Evolutionary conservation across 1,140 invertebrate genomes (phyloP), one percentile per base, ranked within the genome.

Genomic region (Andricus grossulariae): DNA sequence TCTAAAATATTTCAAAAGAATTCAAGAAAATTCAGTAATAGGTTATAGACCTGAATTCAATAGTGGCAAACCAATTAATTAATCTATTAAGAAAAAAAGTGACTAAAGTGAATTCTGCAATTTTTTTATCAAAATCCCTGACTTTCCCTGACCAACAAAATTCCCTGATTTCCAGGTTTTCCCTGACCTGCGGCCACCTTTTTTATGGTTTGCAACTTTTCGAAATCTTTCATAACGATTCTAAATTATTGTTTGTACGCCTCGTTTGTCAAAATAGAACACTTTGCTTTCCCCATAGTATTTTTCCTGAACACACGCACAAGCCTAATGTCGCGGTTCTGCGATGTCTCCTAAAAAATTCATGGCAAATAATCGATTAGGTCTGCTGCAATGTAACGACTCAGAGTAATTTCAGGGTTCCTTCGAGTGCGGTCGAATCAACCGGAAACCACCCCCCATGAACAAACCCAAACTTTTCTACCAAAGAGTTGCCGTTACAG

Each of bases 291-390:
- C 75, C 80, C 75, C 74, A 74, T 74, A 70, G 51, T 73, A 77
- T 74, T 80, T 82, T 83, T 82, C 76, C 81, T 81, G 77, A 78
- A 78, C 78, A 81, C 81, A 81, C 82, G 80, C 78, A 72, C 32
- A 45, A 71, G 50, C 54, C 71, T 52, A 15, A 72, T 72, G 60
- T 66, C 49, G 80, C 78, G 75, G 71, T 51, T 75, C 79, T 72
- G 77, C 77, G 77, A 75, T 75, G 74, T 71, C 75, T 82, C 74
- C 77, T 85, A 80, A 84, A 85, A 84, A 84, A 84, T 85, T 82
- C 76, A 85, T 85, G 75, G 52, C 77, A 75, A 83, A 80, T 83
- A 85, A 83, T 85, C 83, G 80, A 83, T 85, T 83, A 73, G 78
- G 78, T 83, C 80, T 82, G 72, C 73, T 80, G 80, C 80, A 79